These are phyloP conservation scores for Takifugu bimaculatus DNA, from an alignment of 2,113 vertebrate genomes.

Conservation along the genomic window DNA sequence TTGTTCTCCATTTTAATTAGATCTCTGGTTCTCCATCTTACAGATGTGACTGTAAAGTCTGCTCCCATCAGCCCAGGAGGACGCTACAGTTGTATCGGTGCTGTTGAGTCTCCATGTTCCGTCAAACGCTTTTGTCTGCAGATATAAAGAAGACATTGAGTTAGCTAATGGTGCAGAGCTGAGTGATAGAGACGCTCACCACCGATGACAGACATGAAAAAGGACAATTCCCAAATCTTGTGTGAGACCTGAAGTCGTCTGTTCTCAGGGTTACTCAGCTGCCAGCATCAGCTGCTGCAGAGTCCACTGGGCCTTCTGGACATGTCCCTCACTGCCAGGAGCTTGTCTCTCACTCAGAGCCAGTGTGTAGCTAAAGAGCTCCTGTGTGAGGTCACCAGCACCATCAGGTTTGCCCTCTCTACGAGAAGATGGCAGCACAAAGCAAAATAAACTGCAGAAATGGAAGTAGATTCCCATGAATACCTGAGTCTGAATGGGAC, in stretches of 20 bases:
- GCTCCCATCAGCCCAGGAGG: constrained; percentile 4
- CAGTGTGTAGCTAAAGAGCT: not conserved
- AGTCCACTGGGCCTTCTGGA: constrained; percentile 34
- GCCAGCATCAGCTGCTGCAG: constrained; percentile 40
- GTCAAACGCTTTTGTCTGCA: constrained; percentile 47
- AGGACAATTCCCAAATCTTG: constrained; percentile 42
- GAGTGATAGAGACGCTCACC: constrained; percentile 60
- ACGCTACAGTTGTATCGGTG: not conserved
- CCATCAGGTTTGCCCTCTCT: too few species aligned
- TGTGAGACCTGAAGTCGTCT: constrained; percentile 47
- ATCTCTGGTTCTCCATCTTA: too few species aligned
- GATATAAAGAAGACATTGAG: constrained; percentile 64
- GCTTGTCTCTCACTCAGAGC: constrained; percentile 15
- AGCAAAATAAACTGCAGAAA: too few species aligned
- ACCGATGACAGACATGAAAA: constrained; percentile 56
- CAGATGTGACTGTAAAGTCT: constrained; percentile 3
- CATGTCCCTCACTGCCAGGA: constrained; percentile 44
- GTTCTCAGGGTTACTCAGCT: constrained; percentile 57
- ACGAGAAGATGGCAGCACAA: too few species aligned
- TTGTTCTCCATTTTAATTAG: too few species aligned
- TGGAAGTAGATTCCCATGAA: too few species aligned
- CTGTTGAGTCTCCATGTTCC: constrained; percentile 38
- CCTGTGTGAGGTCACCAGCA: too few species aligned
- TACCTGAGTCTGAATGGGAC: too few species aligned
- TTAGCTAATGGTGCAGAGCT: constrained; percentile 50